Evolutionary conservation across 1,140 invertebrate species (phyloP), one percentile per base, ranked within the genome.

Genomic region (Sogatella furcifera): DNA sequence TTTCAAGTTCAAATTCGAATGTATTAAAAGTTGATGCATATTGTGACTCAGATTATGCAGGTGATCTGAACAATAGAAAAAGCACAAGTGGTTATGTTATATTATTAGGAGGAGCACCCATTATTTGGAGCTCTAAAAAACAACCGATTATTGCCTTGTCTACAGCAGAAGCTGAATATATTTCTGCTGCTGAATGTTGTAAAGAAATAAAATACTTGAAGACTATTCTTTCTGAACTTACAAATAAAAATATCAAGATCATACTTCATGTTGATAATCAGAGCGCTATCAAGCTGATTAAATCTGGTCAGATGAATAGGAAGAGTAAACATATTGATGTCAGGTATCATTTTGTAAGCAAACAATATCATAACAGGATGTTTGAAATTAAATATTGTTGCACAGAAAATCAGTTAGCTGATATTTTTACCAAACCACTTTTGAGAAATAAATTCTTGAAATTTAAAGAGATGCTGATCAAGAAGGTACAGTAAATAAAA

Each of bases 261-360:
- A 55, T n/a, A 41, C 31, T 64, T 11, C 44, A 49, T 58, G 58
- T 53, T 8, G 64, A 65, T 44, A 65, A 62, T 46, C 46, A 63
- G 21, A 24, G 55, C 19, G 53, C 64, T 11, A 72, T 77, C n/a
- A 63, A 68, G 24, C 56, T 76, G 60, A 66, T 66, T 55, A 68
- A 70, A 58, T 74, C 73, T 65, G 68, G 59, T 28, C 43, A 67
- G 52, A 69, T 64, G 19, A 74, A 73, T 59, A 69, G 72, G 59
- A 70, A 72, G 6, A 28, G 24, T 28, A 28, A 28, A 28, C 24
- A 28, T 6, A 28, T 28, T 46, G 69, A 71, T 64, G 53, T 72
- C 10, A 55, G 68, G 55, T 66, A 70, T 64, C 68, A 72, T 44
- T 70, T 69, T 57, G 38, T 73, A 6, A 59, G 42, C n/a, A 60